A percentile compares a stretch with the other conserved stretches of the same genome.
Conservation (phyloP, 2,888 invertebrate species). For the Brachyptera putata region DNA sequence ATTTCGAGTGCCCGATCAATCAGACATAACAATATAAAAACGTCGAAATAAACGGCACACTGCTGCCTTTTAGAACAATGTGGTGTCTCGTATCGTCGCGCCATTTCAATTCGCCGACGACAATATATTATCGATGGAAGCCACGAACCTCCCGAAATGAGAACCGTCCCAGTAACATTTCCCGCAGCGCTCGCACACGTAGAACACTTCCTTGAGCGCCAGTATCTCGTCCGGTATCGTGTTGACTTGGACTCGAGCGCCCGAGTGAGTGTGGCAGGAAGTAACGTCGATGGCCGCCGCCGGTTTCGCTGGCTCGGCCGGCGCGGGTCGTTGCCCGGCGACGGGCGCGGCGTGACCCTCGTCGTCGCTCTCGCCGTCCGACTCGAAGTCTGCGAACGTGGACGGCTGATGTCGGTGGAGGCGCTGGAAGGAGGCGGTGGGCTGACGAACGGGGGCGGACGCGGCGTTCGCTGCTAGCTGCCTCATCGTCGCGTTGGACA, state of each 20-base stretch:
- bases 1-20: too few species aligned
- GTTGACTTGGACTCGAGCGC: constrained; percentile 54
- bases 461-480: constrained; percentile 36
- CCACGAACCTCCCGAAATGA: constrained; percentile 41
- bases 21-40: too few species aligned
- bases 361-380: background rate
- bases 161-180: constrained; percentile 68
- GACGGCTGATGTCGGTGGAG: background rate
- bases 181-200: constrained; percentile 69
- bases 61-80: too few species aligned
- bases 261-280: constrained; percentile 51
- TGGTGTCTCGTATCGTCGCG: too few species aligned
- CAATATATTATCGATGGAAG: background rate
- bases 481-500: constrained; percentile 45
- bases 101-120: too few species aligned
- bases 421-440: background rate
- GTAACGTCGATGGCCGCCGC: constrained; percentile 41
- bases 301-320: background rate
- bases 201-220: constrained; percentile 52
- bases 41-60: too few species aligned
- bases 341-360: constrained; percentile 6
- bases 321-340: background rate
- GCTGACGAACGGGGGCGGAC: background rate
- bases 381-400: background rate
- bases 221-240: constrained; percentile 48